phyloP scores from a whole-genome alignment of 1,140 invertebrate genomes.

The Mamestra configurata region DNA sequence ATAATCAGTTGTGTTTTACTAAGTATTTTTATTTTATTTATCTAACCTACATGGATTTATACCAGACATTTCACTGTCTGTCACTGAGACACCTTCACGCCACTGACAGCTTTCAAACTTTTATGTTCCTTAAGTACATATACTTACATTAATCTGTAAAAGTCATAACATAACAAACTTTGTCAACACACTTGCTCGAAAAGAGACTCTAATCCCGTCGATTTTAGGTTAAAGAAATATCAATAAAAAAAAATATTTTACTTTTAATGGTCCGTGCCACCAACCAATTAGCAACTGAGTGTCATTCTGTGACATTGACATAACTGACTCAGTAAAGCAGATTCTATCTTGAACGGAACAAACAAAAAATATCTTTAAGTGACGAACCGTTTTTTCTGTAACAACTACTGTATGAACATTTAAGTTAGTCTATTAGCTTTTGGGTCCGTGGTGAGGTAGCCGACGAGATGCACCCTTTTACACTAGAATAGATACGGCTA shows the following conservation, averaged over 20 bases:
- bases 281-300: too few species aligned
- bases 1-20: neutral
- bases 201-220: too few species aligned
- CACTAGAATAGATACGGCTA: slow-evolving; percentile 28
- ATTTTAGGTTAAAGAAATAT: too few species aligned
- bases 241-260: too few species aligned
- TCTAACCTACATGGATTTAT: neutral
- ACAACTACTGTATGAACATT: neutral
- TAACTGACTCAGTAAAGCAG: too few species aligned
- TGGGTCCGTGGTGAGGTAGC: neutral
- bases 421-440: neutral
- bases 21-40: neutral
- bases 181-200: neutral
- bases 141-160: too few species aligned
- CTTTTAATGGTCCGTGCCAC: too few species aligned
- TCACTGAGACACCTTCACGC: neutral
- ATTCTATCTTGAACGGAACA: too few species aligned
- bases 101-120: neutral
- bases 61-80: neutral
- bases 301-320: too few species aligned
- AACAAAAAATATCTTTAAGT: too few species aligned
- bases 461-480: slow-evolving; percentile 28
- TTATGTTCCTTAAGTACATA: neutral
- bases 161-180: neutral
- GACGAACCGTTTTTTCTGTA: too few species aligned